phyloP scores from a whole-genome alignment of 2,888 invertebrate species.

The Busseola fusca region DNA sequence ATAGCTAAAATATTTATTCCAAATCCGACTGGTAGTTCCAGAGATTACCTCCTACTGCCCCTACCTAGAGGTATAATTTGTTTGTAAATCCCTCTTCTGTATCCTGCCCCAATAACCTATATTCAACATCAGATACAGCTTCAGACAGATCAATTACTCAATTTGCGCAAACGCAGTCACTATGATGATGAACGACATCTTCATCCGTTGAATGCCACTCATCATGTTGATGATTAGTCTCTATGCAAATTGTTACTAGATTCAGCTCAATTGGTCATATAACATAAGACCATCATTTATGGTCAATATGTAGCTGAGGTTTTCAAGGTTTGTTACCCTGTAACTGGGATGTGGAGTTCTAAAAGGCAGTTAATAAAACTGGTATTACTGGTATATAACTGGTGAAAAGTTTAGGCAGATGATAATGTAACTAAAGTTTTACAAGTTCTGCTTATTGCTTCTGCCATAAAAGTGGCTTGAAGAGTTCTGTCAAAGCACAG shows the following conservation, averaged over 20 bases:
- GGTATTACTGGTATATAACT: too few species aligned
- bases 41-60: background rate
- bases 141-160: conserved; percentile 39
- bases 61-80: too few species aligned
- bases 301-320: background rate
- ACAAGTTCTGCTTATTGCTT: background rate
- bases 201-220: conserved; percentile 52
- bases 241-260: conserved; percentile 17
- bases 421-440: background rate
- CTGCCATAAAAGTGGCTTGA: background rate
- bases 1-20: background rate
- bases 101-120: conserved; percentile 34
- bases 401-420: background rate
- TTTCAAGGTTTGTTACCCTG: background rate
- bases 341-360: background rate
- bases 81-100: background rate
- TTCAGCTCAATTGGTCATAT: conserved; percentile 8
- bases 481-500: background rate
- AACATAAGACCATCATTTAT: background rate
- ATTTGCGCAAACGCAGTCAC: conserved; percentile 33
- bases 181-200: conserved; percentile 52
- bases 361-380: too few species aligned
- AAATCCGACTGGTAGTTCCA: background rate
- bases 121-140: conserved; percentile 8
- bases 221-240: conserved; percentile 19